Evolutionary conservation across 2,888 invertebrate genomes (phyloP), one percentile per base, ranked within the genome.

Genomic region (Nipponacmea schrenckii): DNA sequence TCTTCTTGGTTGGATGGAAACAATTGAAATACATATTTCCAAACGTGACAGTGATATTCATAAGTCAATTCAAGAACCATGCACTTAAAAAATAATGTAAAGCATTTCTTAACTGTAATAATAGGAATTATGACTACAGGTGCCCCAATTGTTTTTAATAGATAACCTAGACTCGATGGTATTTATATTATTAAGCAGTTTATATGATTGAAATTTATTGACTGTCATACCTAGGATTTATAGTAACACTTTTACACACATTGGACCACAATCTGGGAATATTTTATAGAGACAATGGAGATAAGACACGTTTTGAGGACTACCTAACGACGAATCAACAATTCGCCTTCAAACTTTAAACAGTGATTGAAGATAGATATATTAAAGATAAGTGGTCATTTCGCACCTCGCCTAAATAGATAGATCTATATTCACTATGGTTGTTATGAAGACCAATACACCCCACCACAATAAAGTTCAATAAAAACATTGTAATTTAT

Each of bases 361-460:
- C 39, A 39, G 39, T 39, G 39, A 39, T 39, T 39, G 39, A 39
- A 39, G 39, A 39, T 39, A 39, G 39, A 39, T 39, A 39, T 39
- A 39, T 39, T 39, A 39, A 39, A 39, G 39, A 39, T 39, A 39
- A 39, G 39, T 39, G 39, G 10, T 39, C 39, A 39, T 5, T 56
- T 56, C 56, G 14, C 56, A 56, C 56, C 56, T 56, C 7, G 39
- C 39, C 39, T 8, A 1, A 39, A 39, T 39, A 39, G 39, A 39
- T 2, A 39, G 7, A 39, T 39, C 7, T 39, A 39, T 39, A 39
- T 39, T 39, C 39, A 39, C 39, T 56, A 56, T 56, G 56, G 56
- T 56, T 56, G 56, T 56, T 56, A 24, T 56, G 56, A 24, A 56
- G 56, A 56, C 56, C 56, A 56, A 56, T 56, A 56, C 39, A 39